Base-by-base conservation (phyloP, 2,113 vertebrate genomes). In the Callochromis pleurospilus region DNA sequence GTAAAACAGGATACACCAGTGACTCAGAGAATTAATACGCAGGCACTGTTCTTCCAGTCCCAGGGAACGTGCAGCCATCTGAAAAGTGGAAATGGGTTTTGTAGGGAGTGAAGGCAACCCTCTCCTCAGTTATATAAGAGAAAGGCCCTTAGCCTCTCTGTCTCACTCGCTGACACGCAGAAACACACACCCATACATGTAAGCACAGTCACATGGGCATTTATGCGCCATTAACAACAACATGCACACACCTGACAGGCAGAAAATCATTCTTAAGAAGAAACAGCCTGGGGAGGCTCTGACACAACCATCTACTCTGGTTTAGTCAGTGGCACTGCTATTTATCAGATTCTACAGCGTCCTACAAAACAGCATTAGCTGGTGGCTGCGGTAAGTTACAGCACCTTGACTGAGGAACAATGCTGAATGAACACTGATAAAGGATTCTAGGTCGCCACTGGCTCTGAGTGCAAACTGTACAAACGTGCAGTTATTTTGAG, bases 71-170 rank as follows among this genome's bases (percentile, higher is more conserved):
- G 88, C 89, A 94, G 92, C 83, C 89, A 87, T 89, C 86, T 91
- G 89, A 93, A 91, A 88, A 85, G 83, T 80, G 42, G 73, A 91
- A 88, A 91, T 82, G 60, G 80, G 86, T 94, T 92, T 93, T 90
- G 80, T 82, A 82, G 54, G 38, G 49, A 92, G 91, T 77, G 88
- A 80, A 91, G 75, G 84, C 93, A 93, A 91, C 85, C 79, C 82
- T 93, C 90, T 91, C 75, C 55, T 84, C 54, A 70, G 83, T 94
- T 95, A 94, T 51, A 80, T 95, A 95, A 94, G 92, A 90, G 73
- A 89, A 91, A 86, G 80, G 90, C 90, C 91, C 85, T 47, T 88
- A 92, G 91, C 88, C 42, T 85, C 31, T 88, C 73, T 68, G 33
- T 87, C 73, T 86, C 53, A 19, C 49, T 56, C 26, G 17, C 19